Percentiles rank a stretch among this genome's conserved stretches.
Evolutionary conservation across 2,113 vertebrate species (phyloP).

Genomic region (Mastomys natalensis): DNA sequence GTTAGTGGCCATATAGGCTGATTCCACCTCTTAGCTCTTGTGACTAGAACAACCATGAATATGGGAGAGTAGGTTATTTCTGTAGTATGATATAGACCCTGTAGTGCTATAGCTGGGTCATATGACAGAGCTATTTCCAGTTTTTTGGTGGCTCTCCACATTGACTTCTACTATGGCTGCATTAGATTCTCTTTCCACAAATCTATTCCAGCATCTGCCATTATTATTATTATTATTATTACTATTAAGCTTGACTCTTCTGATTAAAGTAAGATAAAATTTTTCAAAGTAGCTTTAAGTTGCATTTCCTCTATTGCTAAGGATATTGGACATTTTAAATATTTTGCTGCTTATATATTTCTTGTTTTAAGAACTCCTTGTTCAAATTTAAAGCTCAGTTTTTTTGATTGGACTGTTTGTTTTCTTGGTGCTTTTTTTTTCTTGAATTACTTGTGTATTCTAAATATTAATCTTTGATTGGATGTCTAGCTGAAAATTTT

Average conservation of each 20-base stretch:
- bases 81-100: background rate
- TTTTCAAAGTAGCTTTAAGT: background rate
- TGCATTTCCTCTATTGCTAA: background rate
- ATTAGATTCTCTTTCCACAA: background rate
- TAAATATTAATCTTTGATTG: background rate
- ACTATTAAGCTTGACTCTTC: too few relatives aligned
- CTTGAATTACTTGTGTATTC: background rate
- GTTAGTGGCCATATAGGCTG: background rate
- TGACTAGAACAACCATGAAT: background rate
- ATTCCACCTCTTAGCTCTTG: background rate
- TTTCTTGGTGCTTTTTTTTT: background rate
- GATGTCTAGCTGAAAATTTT: background rate
- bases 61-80: background rate
- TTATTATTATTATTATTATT: background rate
- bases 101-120: background rate
- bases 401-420: background rate
- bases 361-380: background rate
- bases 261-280: background rate
- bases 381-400: background rate
- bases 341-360: background rate
- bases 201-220: background rate
- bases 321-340: background rate
- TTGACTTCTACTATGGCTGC: background rate
- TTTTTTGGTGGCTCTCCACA: background rate
- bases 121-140: background rate